Base-by-base conservation (phyloP, 2,888 invertebrate genomes). In the Zygothrica quintamaculata region DNA sequence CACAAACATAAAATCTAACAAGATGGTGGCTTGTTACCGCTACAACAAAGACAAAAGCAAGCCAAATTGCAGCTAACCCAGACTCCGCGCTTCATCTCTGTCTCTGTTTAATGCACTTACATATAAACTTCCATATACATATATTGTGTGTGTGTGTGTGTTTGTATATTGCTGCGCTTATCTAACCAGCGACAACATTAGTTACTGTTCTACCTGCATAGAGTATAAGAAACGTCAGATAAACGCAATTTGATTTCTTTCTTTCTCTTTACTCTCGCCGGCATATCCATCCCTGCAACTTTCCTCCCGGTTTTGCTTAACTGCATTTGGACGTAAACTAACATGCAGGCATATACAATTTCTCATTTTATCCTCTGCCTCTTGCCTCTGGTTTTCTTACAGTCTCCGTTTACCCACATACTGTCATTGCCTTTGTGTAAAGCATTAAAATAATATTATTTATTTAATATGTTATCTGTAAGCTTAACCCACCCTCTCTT, bases 311-410 rank as follows among this genome's bases (percentile, higher is more conserved):
- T 1, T 8, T n/a, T 7, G 25, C 22, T 3, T 22, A 22, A 16
- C 22, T 37, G 31, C 37, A 51, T 25, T 37, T 5, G 12, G 26
- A 56, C 25, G 36, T 53, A 12, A 33, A 34, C 11, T 29, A 15
- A 25, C 31, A 65, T 76, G 74, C 65, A 65, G 76, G 69, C 69
- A 52, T 65, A 73, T 76, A 60, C 43, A 65, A 67, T 76, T 72
- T 65, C 68, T 47, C 25, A 22, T 48, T 52, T 39, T 39, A 5
- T 5, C 18, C 18, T 22, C 18, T 5, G 26, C 22, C 40, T 50
- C 31, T 42, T 37, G 36, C 39, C 18, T 5, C 18, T 22, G 3
- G 18, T 22, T 22, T 56, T 22, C 6, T 8, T 36, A 47, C 12
- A 13, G 25, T 13, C 7, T 37, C 53, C 13, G 13, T 42, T 6